A percentile compares a stretch with the other conserved stretches of the same genome.
Evolutionary conservation across 1,140 invertebrate genomes (phyloP).

Genomic region (Nephotettix cincticeps): DNA sequence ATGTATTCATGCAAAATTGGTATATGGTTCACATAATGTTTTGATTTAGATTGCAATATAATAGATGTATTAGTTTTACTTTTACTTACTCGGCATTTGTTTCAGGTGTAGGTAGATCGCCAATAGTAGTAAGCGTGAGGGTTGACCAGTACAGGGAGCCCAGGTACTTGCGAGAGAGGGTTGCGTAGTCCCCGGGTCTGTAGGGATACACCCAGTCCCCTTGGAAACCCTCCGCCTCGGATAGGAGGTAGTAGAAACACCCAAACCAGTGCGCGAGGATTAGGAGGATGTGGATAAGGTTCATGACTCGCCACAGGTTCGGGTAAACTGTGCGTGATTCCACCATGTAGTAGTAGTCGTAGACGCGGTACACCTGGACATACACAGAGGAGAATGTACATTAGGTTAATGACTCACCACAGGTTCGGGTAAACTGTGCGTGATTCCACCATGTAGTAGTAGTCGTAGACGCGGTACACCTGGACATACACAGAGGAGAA

Average conservation of each 20-base stretch:
- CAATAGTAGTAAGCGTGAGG: slow-evolving; percentile 93
- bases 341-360: slow-evolving; percentile 94
- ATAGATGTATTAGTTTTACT: too few species aligned
- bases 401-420: too few species aligned
- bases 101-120: slow-evolving; percentile 90
- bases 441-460: slow-evolving; percentile 44
- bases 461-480: slow-evolving; percentile 87
- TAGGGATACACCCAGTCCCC: slow-evolving; percentile 93
- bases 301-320: slow-evolving; percentile 94
- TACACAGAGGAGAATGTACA: too few species aligned
- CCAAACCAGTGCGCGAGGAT: slow-evolving; percentile 97
- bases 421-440: too few species aligned
- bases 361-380: slow-evolving; percentile 80
- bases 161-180: slow-evolving; percentile 87
- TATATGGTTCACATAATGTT: too few species aligned
- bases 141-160: slow-evolving; percentile 96
- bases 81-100: slow-evolving; percentile 92
- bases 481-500: too few species aligned
- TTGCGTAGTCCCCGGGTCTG: slow-evolving; percentile 79
- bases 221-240: slow-evolving; percentile 76
- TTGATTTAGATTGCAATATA: too few species aligned
- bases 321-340: slow-evolving; percentile 94
- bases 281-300: slow-evolving; percentile 91
- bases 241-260: slow-evolving; percentile 94
- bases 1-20: too few species aligned